A percentile compares a stretch with the other conserved stretches of the same genome.
Conservation (phyloP, 2,888 invertebrate genomes). For the Spodoptera exigua region DNA sequence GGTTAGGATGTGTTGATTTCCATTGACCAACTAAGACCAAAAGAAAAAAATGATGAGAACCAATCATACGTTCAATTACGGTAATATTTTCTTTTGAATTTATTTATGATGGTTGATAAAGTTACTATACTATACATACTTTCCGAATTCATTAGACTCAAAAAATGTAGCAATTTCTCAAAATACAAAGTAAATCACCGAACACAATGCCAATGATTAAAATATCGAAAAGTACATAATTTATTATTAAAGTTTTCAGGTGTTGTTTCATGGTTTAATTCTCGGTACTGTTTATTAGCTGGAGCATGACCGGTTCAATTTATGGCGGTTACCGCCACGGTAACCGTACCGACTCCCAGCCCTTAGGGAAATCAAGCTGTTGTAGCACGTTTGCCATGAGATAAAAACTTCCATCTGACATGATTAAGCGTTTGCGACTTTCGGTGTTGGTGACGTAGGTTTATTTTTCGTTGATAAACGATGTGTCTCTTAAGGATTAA, state of each 20-base stretch:
- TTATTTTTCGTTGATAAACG: constrained; percentile 1
- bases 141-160: too few species aligned
- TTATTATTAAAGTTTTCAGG: neutral
- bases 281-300: constrained; percentile 3
- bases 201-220: neutral
- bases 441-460: neutral
- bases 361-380: constrained; percentile 37
- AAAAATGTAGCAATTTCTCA: too few species aligned
- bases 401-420: constrained; percentile 6
- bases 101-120: too few species aligned
- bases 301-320: constrained; percentile 11
- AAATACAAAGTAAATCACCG: neutral
- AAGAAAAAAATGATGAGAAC: too few species aligned
- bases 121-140: too few species aligned
- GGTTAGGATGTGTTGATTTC: too few species aligned
- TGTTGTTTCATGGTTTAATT: neutral
- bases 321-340: constrained; percentile 5
- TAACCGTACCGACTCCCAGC: neutral
- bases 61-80: too few species aligned
- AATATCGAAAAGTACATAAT: neutral
- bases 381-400: constrained; percentile 19
- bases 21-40: too few species aligned
- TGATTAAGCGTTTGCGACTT: constrained; percentile 24
- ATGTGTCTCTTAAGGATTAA: too few species aligned
- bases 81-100: too few species aligned